These are phyloP conservation scores for Aythya baeri DNA, from an alignment of 2,113 vertebrate species.

Conservation along the genomic window DNA sequence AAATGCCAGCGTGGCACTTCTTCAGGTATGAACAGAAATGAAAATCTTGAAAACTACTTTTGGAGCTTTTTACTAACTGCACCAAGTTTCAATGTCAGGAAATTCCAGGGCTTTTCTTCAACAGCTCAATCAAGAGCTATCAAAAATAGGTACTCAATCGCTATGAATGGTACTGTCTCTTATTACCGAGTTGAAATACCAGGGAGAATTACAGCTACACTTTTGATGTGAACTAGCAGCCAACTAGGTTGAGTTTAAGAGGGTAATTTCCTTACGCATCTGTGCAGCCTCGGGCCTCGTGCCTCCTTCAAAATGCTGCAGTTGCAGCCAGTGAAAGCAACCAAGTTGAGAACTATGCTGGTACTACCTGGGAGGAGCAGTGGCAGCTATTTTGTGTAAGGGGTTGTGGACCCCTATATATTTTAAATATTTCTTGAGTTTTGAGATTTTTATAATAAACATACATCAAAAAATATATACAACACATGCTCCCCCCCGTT, in stretches of 20 bases:
- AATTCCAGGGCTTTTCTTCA: not conserved
- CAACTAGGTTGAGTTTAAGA: not conserved
- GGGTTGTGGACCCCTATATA: not conserved
- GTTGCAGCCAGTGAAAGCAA: not conserved
- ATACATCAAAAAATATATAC: not conserved
- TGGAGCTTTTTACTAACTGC: not conserved
- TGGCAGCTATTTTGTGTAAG: no score
- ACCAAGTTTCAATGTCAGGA: not conserved
- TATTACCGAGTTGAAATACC: not conserved
- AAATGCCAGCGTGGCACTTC: not conserved
- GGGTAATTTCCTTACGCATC: not conserved
- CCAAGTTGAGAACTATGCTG: not conserved
- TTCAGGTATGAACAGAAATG: not conserved
- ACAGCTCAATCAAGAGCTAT: not conserved
- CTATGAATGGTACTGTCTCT: not conserved
- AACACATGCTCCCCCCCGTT: not conserved
- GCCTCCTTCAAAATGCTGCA: not conserved
- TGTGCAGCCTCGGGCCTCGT: no score
- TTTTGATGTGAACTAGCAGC: not conserved
- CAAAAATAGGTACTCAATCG: not conserved
- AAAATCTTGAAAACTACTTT: not conserved
- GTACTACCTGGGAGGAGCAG: not conserved
- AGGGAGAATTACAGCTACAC: not conserved
- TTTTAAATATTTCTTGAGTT: not conserved
- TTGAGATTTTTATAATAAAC: not conserved